phyloP scores from a whole-genome alignment of 1,140 invertebrate genomes.

The Sitobion miscanthi region DNA sequence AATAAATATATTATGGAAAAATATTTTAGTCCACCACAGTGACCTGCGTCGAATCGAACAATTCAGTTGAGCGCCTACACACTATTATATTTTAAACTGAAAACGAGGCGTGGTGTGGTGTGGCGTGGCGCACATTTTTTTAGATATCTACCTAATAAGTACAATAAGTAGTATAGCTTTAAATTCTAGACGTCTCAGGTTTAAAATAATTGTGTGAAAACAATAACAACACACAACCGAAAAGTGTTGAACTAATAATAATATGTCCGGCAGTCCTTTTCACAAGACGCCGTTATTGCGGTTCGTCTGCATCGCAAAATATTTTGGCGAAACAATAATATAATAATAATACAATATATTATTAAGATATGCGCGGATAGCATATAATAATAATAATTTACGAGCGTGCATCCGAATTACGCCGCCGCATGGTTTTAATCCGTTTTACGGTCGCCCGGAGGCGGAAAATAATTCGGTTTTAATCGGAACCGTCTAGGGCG shows the following conservation, averaged over 20 bases:
- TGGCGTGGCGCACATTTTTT: neutral
- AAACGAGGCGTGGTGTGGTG: neutral
- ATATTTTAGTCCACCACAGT: neutral
- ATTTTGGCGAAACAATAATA: neutral
- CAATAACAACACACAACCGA: too few species aligned
- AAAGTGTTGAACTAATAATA: too few species aligned
- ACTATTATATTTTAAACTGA: neutral
- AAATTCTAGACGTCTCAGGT: too few species aligned
- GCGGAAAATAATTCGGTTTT: constrained; percentile 3
- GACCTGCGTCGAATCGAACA: neutral
- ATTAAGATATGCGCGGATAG: neutral
- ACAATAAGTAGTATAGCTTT: too few species aligned
- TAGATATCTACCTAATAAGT: too few species aligned
- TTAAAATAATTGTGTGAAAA: too few species aligned
- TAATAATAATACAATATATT: neutral
- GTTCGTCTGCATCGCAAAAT: neutral
- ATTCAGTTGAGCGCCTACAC: too few species aligned
- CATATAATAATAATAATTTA: too few species aligned
- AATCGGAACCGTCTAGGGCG: neutral
- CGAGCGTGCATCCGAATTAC: too few species aligned
- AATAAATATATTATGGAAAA: neutral
- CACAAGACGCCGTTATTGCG: too few species aligned
- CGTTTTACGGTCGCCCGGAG: neutral
- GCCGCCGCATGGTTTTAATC: neutral
- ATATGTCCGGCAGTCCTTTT: neutral